Evolutionary conservation across 2,888 invertebrate species (phyloP), one percentile per base, ranked within the genome.

Genomic region (Cheilosia pagana): DNA sequence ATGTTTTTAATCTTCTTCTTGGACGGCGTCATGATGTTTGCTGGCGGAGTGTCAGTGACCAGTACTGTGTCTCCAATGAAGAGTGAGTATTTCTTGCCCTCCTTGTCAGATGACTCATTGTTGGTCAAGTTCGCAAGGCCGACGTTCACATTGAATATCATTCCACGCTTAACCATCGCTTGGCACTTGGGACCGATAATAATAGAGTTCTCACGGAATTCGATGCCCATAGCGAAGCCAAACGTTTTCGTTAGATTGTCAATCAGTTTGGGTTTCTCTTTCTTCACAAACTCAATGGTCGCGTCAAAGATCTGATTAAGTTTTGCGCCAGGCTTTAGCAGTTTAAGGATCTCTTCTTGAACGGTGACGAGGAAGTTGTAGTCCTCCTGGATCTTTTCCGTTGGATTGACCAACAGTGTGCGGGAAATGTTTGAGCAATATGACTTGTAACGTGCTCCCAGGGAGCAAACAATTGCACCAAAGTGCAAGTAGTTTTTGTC

Each of bases 371-470:
- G 93, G 90, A 98, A 97, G 90, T 98, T 98, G 90, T 99, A 99
- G 91, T 97, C 96, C 85, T 95, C 95, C 93, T 98, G 95, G 81
- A 95, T 92, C 83, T 93, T 93, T 77, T 95, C 95, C 4, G 94
- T 95, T 0, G 99, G 99, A 92, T 99, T 98, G 3, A 99, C 98
- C 89, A 99, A 93, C 88, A 99, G 93, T 14, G 99, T 99, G 79
- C 99, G 95, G 12, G 98, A 97, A 88, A 99, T 96, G 91, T 99
- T 99, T 0, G 99, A 98, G 92, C 99, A 99, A 90, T 99, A 99
- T 0, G 96, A 97, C 92, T 98, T 98, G 92, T 99, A 99, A 75
- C 99, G 94, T 2, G 96, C 96, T 5, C 99, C 99, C 86, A 99
- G 92, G 12, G 97, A 97, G 91, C 98, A 98, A 57, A 98, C 96